Base-by-base conservation (phyloP, 1,140 invertebrate species). In the Conus betulinus region DNA sequence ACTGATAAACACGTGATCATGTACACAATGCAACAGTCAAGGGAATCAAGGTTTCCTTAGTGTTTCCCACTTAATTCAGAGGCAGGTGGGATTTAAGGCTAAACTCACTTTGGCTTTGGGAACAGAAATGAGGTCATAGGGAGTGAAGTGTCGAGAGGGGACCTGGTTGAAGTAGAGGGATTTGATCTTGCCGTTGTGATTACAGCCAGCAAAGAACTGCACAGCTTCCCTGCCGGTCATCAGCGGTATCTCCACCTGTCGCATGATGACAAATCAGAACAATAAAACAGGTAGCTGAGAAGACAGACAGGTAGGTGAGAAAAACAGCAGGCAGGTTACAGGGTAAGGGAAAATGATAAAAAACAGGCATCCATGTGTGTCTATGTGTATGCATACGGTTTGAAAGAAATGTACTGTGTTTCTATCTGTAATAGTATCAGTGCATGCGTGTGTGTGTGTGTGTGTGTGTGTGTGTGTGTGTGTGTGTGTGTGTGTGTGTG, bases 171-270 rank as follows among this genome's bases (percentile, higher is more conserved):
- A 94, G 90, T 94, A 94, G 67, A 95, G 90, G n/a, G 93, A 93
- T 87, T 94, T 90, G 51, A 95, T 93, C 85, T 94, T 92, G 27
- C 94, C 94, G 20, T 92, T 89, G 87, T 95, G 94, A 84, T 95
- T 92, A 86, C 92, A 92, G 67, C 93, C 90, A 23, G 92, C 93
- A 91, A 95, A 95, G 88, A 93, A 94, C 85, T 93, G 92, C 17
- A 95, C 94, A 8, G 95, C 94, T 55, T 95, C 94, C 84, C 95
- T 88, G 17, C 94, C 95, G 10, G 91, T 94, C 93, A 94, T 94
- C 51, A 91, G 82, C 7, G 79, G 79, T 7, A 81, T 81, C 79
- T 81, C 79, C 79, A 81, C 79, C 79, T 81, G 79, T 13, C 10
- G 76, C 23, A n/a, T 23, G 6, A 20, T 7, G 39, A 71, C 67